Base-by-base conservation (phyloP, 2,113 vertebrate species). In the Scolopax mira region DNA sequence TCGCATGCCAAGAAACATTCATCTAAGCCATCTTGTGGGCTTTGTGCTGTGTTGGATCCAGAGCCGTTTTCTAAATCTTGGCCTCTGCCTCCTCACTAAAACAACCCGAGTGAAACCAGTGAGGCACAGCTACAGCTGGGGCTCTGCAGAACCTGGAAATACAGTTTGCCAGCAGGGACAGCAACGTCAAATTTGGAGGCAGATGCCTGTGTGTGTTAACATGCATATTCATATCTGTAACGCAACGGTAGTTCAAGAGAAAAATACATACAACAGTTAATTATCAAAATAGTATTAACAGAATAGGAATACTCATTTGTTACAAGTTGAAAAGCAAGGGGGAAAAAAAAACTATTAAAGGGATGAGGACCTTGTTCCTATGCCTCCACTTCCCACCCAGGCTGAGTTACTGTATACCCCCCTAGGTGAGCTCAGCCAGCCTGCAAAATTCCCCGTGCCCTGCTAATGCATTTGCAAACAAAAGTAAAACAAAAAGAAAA, bases 21-120 rank as follows among this genome's bases (percentile, higher is more conserved):
- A 79, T 55, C 66, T 89, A 77, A 88, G 41, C 22, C 24, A 57
- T 70, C 58, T 24, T 88, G 67, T 74, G 82, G 82, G 37, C 48
- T 94, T 90, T 82, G 46, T n/a, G 49, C 72, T 85, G 19, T 58
- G 67, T 13, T 79, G 46, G 44, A 77, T 48, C 33, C 82, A 78
- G 54, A 91, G 24, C 62, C 74, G 64, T 89, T 94, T 88, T 79
- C 57, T 82, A 69, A 88, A 85, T 91, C 58, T 85, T 91, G 91
- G 71, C 49, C 54, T 61, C 70, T 42, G 41, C 67, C 41, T 94
- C 52, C 39, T 28, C 78, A 72, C 28, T 92, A 44, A 85, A 86
- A 91, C 28, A 85, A 49, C 42, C 15, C 66, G 27, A 17, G 46
- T 60, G 72, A 94, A 96, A 66, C 24, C 74, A 67, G 54, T 12